phyloP scores from a whole-genome alignment of 1,140 invertebrate genomes.

The Drosophila kikkawai region DNA sequence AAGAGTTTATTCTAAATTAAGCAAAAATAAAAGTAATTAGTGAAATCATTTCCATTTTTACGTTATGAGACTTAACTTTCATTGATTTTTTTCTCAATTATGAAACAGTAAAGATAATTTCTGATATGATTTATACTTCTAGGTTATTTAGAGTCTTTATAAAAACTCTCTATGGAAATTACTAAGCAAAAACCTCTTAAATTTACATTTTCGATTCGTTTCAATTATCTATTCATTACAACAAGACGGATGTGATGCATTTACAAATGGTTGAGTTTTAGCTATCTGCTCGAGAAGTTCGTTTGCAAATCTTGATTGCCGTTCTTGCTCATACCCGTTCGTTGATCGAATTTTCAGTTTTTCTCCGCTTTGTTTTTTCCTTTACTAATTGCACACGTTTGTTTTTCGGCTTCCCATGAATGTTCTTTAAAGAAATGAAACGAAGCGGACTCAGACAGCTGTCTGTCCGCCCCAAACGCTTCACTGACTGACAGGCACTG shows the following conservation, averaged over 20 bases:
- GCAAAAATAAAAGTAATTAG: neutral
- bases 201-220: slow-evolving; percentile 12
- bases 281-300: neutral
- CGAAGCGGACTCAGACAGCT: slow-evolving; percentile 28
- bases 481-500: slow-evolving; percentile 52
- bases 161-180: neutral
- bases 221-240: neutral
- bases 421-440: slow-evolving; percentile 32
- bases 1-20: neutral
- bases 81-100: too few species aligned
- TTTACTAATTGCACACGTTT: slow-evolving; percentile 44
- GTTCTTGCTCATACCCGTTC: slow-evolving; percentile 24
- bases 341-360: slow-evolving; percentile 9
- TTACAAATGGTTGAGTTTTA: slow-evolving; percentile 3
- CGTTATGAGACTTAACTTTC: too few species aligned
- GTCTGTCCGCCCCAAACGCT: slow-evolving; percentile 40
- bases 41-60: too few species aligned
- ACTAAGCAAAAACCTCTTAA: neutral
- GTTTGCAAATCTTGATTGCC: slow-evolving; percentile 37
- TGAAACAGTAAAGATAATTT: too few species aligned
- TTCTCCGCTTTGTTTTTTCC: slow-evolving; percentile 7
- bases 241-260: neutral
- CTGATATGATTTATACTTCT: too few species aligned
- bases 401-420: slow-evolving; percentile 12
- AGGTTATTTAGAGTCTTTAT: neutral